Percentiles rank a stretch among this genome's conserved stretches.
Evolutionary conservation across 2,888 invertebrate species (phyloP).

Genomic region (Ecdyonurus torrentis): DNA sequence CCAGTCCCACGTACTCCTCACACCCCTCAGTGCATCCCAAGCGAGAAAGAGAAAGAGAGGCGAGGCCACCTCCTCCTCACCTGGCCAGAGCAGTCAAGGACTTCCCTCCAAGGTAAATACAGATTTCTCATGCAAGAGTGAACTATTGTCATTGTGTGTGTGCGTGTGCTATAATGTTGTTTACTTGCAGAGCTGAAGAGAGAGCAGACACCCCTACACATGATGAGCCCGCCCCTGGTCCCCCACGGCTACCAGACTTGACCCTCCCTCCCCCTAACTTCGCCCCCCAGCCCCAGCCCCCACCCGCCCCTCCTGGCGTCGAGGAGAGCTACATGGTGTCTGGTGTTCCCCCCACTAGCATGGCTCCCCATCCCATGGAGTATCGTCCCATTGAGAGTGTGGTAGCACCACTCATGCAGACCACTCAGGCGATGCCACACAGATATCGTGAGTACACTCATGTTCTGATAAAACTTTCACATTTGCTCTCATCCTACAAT

Average conservation of each 20-base stretch:
- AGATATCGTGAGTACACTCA: background rate
- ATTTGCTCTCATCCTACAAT: no score
- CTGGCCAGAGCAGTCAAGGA: background rate
- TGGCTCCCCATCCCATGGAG: background rate
- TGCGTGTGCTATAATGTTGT: background rate
- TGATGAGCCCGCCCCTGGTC: conserved; percentile 31
- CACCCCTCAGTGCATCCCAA: background rate
- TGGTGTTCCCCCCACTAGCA: background rate
- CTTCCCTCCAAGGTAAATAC: background rate
- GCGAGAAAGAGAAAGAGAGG: background rate
- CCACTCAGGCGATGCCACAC: no score
- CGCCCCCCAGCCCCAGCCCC: conserved; percentile 1
- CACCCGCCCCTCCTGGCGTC: background rate
- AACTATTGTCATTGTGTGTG: background rate
- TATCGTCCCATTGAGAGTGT: background rate
- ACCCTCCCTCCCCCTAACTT: conserved; percentile 5
- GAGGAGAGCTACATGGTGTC: background rate
- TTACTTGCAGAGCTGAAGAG: conserved; percentile 33
- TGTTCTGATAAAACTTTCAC: conserved; percentile 5
- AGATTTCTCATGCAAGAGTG: background rate
- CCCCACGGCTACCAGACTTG: conserved; percentile 5
- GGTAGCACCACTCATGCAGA: background rate
- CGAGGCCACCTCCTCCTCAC: no score
- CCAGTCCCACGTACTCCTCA: background rate
- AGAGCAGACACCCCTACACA: conserved; percentile 55